Percentiles rank a stretch among this genome's conserved stretches.
Conservation (phyloP, 2,888 invertebrate species). For the Heliconius hortense region DNA sequence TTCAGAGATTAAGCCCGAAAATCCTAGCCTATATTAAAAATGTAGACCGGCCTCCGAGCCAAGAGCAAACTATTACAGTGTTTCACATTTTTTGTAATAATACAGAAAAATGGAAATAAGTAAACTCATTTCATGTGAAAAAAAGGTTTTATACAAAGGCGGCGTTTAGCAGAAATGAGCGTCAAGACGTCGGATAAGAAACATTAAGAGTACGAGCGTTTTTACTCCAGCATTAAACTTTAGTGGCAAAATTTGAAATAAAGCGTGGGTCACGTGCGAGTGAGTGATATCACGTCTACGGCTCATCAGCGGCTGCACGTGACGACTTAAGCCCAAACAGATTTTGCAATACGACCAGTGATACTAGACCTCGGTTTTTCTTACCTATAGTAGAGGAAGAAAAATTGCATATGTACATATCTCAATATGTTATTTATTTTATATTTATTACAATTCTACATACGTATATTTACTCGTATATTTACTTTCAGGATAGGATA, state of each 20-base stretch:
- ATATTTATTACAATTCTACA: not conserved
- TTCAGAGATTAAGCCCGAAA: conserved; percentile 46
- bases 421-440: not conserved
- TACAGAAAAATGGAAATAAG: conserved; percentile 58
- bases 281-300: conserved; percentile 81
- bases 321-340: conserved; percentile 81
- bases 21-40: conserved; percentile 68
- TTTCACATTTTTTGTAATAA: conserved; percentile 75
- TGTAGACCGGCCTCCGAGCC: conserved; percentile 59
- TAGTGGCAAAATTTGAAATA: conserved; percentile 62
- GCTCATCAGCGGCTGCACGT: conserved; percentile 80
- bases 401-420: not conserved
- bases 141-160: conserved; percentile 46
- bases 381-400: not conserved
- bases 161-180: conserved; percentile 40
- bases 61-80: conserved; percentile 68
- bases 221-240: conserved; percentile 52
- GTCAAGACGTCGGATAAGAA: conserved; percentile 34
- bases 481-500: no score
- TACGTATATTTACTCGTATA: not conserved
- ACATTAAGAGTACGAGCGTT: conserved; percentile 44
- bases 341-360: conserved; percentile 72
- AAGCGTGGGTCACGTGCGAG: conserved; percentile 76
- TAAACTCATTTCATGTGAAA: conserved; percentile 29
- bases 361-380: conserved; percentile 52